Evolutionary conservation across 2,113 vertebrate genomes (phyloP), one percentile per base, ranked within the genome.

Genomic region (Theristicus caerulescens): DNA sequence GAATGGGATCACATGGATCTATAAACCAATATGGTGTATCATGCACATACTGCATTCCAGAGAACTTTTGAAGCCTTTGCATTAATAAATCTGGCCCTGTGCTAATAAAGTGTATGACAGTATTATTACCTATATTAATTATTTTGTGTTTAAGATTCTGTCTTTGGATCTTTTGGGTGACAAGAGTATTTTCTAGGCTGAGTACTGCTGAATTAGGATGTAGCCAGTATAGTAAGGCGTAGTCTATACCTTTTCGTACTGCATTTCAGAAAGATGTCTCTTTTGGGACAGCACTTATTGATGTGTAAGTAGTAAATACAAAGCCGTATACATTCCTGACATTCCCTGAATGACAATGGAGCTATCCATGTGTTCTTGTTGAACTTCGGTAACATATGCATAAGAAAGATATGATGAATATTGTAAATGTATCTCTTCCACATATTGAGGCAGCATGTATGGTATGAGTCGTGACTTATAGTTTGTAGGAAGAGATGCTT

Each of bases 111-210:
- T 31, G 1, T 79, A 18, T 88, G 72, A 87, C 44, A 72, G 64
- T 88, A 90, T 91, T 90, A 83, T 86, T 81, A 61, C 65, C 80
- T 40, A 9, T 78, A 70, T 88, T 92, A 93, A 91, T 91, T 90
- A 73, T 70, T 93, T 83, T 85, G 21, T 66, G 36, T 66, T 80
- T 86, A 89, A 93, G 54, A 67, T 83, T 84, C 80, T 92, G 36
- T 70, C 79, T 92, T 92, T 82, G 31, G 27, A 58, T 86, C 67
- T 86, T 94, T 80, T 52, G 59, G 42, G 24, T 47, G 46, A 59
- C 10, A 55, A 32, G 34, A 72, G 47, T 73, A 29, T 88, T 88
- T 92, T 81, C 65, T 86, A 29, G 40, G 29, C 69, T 65, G 34
- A n/a, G 12, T 76, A 29, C 34, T 92, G 73, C 47, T 86, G 52